phyloP scores from a whole-genome alignment of 2,113 vertebrate genomes.

The Cyanistes caeruleus region DNA sequence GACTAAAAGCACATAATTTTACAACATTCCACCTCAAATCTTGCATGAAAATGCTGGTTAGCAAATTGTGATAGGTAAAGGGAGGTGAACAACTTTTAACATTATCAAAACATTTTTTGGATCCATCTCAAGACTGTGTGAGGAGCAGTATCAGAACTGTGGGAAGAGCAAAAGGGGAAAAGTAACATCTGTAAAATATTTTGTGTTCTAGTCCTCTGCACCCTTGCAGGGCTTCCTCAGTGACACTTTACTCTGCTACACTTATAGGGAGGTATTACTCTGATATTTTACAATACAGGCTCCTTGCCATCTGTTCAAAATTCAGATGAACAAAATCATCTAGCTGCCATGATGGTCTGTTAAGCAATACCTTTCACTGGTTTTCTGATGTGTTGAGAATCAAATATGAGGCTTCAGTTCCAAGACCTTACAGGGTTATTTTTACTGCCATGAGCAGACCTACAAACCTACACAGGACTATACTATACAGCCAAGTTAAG shows the following conservation, averaged over 20 bases:
- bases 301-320: slow-evolving; percentile 11
- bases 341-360: background rate
- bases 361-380: background rate
- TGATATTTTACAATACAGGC: background rate
- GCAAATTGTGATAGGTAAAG: slow-evolving; percentile 11
- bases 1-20: slow-evolving; percentile 23
- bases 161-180: background rate
- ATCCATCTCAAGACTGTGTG: background rate
- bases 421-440: background rate
- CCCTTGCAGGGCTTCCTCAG: background rate
- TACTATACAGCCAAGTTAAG: background rate
- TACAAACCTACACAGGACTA: background rate
- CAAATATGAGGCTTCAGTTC: background rate
- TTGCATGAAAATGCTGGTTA: slow-evolving; percentile 44
- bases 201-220: background rate
- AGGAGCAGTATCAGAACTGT: background rate
- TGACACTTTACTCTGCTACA: background rate
- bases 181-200: background rate
- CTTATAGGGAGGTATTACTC: background rate
- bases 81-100: background rate
- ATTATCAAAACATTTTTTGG: background rate
- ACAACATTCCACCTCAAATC: slow-evolving; percentile 42
- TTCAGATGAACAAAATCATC: background rate
- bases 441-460: background rate
- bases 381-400: background rate